Conservation (phyloP, 2,797 vertebrate genomes). For the Scolopax bukidnonensis region DNA sequence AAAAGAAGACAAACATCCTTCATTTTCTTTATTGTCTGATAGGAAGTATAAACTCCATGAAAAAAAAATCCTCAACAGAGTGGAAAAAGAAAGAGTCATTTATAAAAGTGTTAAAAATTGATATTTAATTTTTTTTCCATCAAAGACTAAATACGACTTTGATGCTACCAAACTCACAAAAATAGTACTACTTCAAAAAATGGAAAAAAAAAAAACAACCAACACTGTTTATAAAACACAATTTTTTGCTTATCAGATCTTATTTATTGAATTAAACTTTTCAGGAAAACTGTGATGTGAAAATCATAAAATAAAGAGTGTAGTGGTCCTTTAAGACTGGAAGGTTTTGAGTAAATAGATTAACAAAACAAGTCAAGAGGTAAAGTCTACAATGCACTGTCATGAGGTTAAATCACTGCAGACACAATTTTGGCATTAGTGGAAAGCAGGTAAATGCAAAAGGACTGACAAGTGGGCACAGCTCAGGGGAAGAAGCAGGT, state of each 20-base stretch:
- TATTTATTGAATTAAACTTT: slow-evolving; percentile 47
- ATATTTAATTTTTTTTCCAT: not conserved
- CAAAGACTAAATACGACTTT: not conserved
- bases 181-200: not conserved
- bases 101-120: not conserved
- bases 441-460: not conserved
- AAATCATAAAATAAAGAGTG: slow-evolving; percentile 45
- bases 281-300: slow-evolving; percentile 14
- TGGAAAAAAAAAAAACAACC: not conserved
- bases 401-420: not conserved
- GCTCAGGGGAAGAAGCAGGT: not conserved
- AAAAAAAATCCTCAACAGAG: not conserved
- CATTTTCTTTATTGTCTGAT: not conserved
- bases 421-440: not conserved
- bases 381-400: not conserved
- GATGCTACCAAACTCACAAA: not conserved
- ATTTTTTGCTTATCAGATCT: slow-evolving; percentile 24
- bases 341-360: not conserved
- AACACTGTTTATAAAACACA: not conserved
- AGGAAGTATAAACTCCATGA: not conserved
- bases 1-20: not conserved
- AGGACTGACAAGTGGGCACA: not conserved
- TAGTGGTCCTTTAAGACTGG: not conserved
- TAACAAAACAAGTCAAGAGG: not conserved
- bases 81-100: not conserved